Evolutionary conservation across 2,888 invertebrate genomes (phyloP).

Genomic region (Linnaemya vulpina): DNA sequence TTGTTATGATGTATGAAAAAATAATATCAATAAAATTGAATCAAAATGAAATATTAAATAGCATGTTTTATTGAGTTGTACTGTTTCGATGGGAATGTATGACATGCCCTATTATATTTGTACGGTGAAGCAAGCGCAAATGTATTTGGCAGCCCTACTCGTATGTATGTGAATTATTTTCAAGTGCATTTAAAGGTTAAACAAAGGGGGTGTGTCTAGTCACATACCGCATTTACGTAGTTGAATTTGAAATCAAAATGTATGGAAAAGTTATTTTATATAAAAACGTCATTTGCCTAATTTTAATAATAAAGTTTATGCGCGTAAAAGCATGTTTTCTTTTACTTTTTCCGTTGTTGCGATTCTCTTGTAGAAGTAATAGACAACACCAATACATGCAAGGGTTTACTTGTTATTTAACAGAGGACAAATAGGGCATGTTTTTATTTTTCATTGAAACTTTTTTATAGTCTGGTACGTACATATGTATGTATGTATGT

Average conservation of each 20-base stretch:
- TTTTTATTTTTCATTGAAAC: slow-evolving; percentile 10
- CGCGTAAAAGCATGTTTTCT: slow-evolving; percentile 27
- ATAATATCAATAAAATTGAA: no score
- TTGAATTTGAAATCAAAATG: slow-evolving; percentile 10
- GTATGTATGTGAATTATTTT: background rate
- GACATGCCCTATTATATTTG: no score
- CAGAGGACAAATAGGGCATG: slow-evolving; percentile 68
- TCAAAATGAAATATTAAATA: no score
- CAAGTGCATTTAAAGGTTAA: slow-evolving; percentile 26
- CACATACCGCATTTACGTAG: slow-evolving; percentile 22
- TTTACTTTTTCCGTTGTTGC: slow-evolving; percentile 7
- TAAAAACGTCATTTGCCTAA: slow-evolving; percentile 36
- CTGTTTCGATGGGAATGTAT: background rate
- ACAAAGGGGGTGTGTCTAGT: slow-evolving; percentile 41
- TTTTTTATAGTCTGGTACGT: background rate
- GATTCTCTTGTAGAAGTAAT: background rate
- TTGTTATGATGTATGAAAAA: no score
- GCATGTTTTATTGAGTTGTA: no score
- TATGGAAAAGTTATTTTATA: background rate
- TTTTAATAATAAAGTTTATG: slow-evolving; percentile 26
- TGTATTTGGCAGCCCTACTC: background rate
- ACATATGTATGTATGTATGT: no score
- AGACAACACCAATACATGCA: slow-evolving; percentile 9
- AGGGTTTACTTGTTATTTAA: slow-evolving; percentile 27
- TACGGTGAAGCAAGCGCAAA: background rate